Conservation (phyloP, 2,797 vertebrate genomes). For the Poecile montanus region DNA sequence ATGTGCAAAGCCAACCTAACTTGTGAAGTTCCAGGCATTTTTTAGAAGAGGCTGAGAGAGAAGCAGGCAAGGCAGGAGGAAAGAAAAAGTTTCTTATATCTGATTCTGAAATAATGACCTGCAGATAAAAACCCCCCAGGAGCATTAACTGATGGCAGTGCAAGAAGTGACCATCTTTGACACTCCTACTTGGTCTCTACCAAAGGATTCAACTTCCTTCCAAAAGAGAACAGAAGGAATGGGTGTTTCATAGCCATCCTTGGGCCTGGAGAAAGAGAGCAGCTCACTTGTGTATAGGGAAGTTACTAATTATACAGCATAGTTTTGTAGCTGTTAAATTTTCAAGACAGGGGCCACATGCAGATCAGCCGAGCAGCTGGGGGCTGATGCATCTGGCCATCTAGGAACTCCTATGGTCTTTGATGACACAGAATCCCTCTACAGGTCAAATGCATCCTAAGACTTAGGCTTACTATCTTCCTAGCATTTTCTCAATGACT, state of each 20-base stretch:
- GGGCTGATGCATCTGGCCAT: neutral
- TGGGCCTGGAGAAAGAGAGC: neutral
- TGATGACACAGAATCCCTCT: neutral
- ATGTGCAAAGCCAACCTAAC: neutral
- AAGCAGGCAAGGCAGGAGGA: neutral
- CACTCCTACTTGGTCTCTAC: neutral
- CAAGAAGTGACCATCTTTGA: neutral
- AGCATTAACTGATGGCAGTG: fast-evolving
- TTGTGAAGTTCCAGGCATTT: neutral
- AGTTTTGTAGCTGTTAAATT: neutral
- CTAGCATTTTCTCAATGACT: neutral
- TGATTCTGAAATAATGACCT: neutral
- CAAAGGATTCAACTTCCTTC: neutral
- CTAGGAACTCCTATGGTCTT: neutral
- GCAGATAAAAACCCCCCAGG: neutral
- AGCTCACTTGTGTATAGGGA: neutral
- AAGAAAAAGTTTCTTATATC: neutral
- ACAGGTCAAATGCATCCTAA: neutral
- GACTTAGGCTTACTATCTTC: neutral
- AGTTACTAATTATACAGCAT: neutral
- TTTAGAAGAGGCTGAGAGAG: neutral
- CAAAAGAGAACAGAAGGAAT: neutral
- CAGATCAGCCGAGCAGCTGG: neutral
- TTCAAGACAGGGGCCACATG: neutral
- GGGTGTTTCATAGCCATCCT: neutral